Percentiles rank a stretch among this genome's conserved stretches.
These are phyloP conservation scores for Lithophane semibrunnea DNA, from an alignment of 2,888 invertebrate species.

Conservation along the genomic window DNA sequence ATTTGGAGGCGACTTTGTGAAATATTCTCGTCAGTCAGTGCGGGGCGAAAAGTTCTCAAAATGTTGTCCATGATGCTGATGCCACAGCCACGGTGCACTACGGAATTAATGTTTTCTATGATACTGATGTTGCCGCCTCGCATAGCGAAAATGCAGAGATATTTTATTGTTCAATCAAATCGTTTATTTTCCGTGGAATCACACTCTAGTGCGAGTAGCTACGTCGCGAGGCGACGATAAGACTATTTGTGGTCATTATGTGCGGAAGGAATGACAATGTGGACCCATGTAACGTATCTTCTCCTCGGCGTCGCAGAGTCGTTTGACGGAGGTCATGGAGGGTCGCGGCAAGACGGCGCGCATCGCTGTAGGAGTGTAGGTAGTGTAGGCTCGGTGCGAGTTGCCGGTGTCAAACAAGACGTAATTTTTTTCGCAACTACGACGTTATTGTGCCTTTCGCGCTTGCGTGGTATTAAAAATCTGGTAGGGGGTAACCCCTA, in stretches of 20 bases:
- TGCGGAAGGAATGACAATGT: neutral
- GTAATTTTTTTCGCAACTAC: neutral
- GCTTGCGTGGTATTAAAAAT: neutral
- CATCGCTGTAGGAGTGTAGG: neutral
- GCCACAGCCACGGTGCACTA: conserved; percentile 1
- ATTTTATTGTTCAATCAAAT: neutral
- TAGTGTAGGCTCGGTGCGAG: neutral
- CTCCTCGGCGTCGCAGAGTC: neutral
- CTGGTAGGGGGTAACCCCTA: neutral
- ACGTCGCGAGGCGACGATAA: neutral
- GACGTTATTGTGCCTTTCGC: neutral
- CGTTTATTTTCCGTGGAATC: conserved; percentile 1
- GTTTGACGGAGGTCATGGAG: conserved; percentile 25
- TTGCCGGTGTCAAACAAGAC: neutral
- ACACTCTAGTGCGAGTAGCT: neutral
- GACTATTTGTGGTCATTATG: neutral
- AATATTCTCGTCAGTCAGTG: conserved; percentile 26
- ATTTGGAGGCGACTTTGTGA: conserved; percentile 32
- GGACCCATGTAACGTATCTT: neutral
- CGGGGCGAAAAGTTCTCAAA: conserved; percentile 19
- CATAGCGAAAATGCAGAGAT: neutral
- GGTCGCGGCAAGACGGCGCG: conserved; percentile 3
- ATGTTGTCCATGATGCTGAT: conserved; percentile 25
- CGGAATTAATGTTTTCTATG: neutral
- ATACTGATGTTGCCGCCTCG: conserved; percentile 1